Conservation (phyloP, 1,140 invertebrate species). For the Eriosoma lanigerum region DNA sequence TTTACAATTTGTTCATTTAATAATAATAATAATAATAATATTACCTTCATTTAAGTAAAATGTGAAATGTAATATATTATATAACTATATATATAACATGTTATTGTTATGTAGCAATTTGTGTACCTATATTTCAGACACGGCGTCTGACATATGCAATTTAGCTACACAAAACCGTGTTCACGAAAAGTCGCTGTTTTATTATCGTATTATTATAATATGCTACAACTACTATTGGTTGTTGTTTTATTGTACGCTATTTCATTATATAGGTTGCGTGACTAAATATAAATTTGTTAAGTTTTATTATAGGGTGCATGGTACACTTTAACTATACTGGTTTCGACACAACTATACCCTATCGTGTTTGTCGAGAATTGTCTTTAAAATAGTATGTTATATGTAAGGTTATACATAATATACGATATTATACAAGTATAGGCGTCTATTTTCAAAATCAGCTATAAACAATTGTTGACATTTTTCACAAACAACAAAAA, state of each 20-base stretch:
- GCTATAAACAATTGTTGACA: no score
- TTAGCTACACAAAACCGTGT: constrained; percentile 11
- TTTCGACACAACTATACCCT: constrained; percentile 4
- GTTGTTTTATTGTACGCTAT: constrained; percentile 5
- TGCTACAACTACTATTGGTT: neutral
- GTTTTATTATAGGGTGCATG: neutral
- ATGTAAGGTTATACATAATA: no score
- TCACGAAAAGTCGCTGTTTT: neutral
- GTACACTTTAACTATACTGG: neutral
- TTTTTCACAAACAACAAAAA: no score
- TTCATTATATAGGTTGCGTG: constrained; percentile 8
- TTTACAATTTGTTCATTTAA: no score
- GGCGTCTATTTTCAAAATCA: no score
- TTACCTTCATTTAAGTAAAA: no score
- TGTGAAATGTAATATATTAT: no score
- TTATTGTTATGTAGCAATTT: neutral
- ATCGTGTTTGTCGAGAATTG: neutral
- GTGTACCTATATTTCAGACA: neutral
- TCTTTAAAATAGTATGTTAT: no score
- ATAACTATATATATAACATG: no score
- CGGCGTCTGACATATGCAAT: constrained; percentile 43
- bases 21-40: no score
- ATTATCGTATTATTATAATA: neutral
- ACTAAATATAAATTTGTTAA: constrained; percentile 4
- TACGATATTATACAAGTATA: no score